phyloP scores from a whole-genome alignment of 2,797 vertebrate genomes.

The Aerospiza tachiro region DNA sequence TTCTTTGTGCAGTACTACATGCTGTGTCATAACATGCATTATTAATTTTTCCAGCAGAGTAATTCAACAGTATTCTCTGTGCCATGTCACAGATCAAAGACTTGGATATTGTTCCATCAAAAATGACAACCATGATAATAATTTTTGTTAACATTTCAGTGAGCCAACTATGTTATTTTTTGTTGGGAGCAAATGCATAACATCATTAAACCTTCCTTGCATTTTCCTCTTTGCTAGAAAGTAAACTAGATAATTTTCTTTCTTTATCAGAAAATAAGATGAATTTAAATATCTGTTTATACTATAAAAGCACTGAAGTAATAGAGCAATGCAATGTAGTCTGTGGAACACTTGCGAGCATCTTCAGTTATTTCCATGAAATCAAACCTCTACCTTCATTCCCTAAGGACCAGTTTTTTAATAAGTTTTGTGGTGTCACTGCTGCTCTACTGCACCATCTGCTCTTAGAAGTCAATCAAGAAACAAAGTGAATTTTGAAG shows the following conservation, averaged over 20 bases:
- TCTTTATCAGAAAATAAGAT: background rate
- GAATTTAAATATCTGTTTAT: background rate
- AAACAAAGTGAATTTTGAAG: background rate
- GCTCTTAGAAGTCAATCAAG: background rate
- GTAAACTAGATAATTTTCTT: background rate
- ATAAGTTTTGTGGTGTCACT: background rate
- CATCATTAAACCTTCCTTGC: background rate
- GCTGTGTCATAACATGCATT: background rate
- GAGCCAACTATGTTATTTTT: background rate
- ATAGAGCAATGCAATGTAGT: background rate
- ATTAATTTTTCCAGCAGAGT: constrained; percentile 13
- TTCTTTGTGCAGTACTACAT: background rate
- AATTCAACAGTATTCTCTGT: constrained; percentile 1
- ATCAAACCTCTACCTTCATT: background rate
- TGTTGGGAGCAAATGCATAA: background rate
- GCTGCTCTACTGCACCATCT: background rate
- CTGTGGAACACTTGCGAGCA: background rate
- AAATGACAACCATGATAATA: background rate
- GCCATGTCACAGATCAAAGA: background rate
- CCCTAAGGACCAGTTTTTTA: background rate
- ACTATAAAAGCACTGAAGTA: background rate
- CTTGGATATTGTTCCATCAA: background rate
- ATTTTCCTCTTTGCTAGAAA: background rate
- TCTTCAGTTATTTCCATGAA: background rate
- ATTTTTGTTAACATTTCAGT: background rate